These are phyloP conservation scores for Pollenia angustigena DNA, from an alignment of 2,888 invertebrate genomes.

Conservation along the genomic window DNA sequence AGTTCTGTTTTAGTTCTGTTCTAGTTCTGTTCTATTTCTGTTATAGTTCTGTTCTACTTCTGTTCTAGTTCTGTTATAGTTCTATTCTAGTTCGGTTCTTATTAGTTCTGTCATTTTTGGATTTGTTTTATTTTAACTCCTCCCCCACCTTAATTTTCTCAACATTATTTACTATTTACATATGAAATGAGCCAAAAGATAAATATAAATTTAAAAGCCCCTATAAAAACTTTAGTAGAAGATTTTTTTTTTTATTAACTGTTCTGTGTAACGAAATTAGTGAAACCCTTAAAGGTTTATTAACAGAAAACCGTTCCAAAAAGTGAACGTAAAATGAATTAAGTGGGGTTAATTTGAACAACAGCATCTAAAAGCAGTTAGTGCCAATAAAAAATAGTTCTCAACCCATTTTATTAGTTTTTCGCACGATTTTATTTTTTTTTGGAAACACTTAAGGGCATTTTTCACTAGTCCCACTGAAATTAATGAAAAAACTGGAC, in stretches of 20 bases:
- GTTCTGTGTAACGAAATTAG: conserved; percentile 46
- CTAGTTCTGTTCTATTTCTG: no score
- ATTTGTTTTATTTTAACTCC: no score
- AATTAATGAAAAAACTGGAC: conserved; percentile 30
- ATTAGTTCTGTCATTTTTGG: no score
- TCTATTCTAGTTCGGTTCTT: no score
- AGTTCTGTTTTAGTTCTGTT: no score
- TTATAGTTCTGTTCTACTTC: no score
- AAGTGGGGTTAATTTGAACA: conserved; percentile 15
- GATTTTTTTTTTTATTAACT: background rate
- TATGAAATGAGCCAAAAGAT: background rate
- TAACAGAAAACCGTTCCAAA: conserved; percentile 45
- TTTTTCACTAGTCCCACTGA: conserved; percentile 42
- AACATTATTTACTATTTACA: background rate
- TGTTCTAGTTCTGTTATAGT: no score
- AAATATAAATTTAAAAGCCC: conserved; percentile 1
- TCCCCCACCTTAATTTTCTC: no score
- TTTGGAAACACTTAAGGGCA: conserved; percentile 66
- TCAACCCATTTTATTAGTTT: conserved; percentile 52
- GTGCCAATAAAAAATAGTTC: conserved; percentile 16
- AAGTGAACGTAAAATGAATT: background rate
- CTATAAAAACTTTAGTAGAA: conserved; percentile 15
- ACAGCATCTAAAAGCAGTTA: conserved; percentile 45
- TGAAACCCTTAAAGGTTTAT: conserved; percentile 52
- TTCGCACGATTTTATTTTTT: conserved; percentile 26